Evolutionary conservation across 2,888 invertebrate genomes (phyloP).

Genomic region (Hesperia comma): DNA sequence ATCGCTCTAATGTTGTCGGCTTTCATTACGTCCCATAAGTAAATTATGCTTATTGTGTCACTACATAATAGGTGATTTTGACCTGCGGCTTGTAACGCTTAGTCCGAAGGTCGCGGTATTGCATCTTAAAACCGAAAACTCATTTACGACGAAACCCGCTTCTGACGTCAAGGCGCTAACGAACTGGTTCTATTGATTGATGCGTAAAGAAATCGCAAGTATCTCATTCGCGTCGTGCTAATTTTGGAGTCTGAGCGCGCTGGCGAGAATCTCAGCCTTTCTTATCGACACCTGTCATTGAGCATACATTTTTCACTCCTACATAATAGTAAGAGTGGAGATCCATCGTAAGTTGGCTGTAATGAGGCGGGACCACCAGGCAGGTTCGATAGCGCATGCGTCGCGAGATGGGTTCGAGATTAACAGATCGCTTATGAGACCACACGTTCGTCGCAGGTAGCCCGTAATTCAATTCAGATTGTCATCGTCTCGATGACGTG

Average conservation of each 20-base stretch:
- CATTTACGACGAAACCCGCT: conserved; percentile 32
- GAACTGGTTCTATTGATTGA: conserved; percentile 67
- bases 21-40: conserved; percentile 42
- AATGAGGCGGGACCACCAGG: conserved; percentile 81
- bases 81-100: conserved; percentile 21
- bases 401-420: conserved; percentile 76
- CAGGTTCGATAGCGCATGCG: conserved; percentile 72
- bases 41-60: conserved; percentile 61
- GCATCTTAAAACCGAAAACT: conserved; percentile 31
- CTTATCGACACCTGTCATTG: conserved; percentile 80
- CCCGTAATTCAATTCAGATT: conserved; percentile 82
- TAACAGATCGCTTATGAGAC: conserved; percentile 75
- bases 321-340: conserved; percentile 63
- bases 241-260: conserved; percentile 21
- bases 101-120: conserved; percentile 45
- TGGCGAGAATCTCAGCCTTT: conserved; percentile 33
- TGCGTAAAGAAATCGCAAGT: conserved; percentile 63
- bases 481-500: conserved; percentile 81
- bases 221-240: conserved; percentile 49
- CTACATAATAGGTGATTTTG: conserved; percentile 31
- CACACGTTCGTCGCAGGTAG: conserved; percentile 81
- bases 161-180: conserved; percentile 55
- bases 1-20: conserved; percentile 44
- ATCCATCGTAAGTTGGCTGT: conserved; percentile 64
- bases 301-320: conserved; percentile 76